Conservation (phyloP, 2,113 vertebrate genomes). For the Rousettus leschenaultii region DNA sequence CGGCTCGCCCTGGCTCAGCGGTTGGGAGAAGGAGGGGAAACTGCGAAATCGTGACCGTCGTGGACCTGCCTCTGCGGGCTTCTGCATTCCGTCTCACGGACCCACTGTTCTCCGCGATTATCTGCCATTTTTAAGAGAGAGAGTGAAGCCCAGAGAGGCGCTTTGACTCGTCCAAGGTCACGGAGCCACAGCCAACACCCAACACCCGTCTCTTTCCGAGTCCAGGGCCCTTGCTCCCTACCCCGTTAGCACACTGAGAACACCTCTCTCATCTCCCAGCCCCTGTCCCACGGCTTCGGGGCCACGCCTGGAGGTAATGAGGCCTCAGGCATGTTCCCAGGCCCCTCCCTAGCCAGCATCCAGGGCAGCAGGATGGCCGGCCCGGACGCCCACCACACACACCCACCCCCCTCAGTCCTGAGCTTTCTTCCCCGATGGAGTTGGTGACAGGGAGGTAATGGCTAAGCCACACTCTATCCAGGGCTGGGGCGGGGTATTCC, state of each 20-base stretch:
- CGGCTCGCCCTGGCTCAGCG: background rate
- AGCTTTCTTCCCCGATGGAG: background rate
- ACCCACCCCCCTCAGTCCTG: background rate
- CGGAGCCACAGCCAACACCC: background rate
- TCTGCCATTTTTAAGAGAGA: background rate
- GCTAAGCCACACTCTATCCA: background rate
- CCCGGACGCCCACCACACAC: background rate
- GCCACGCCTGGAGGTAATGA: too few relatives aligned
- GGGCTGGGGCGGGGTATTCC: background rate
- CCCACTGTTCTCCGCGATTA: too few relatives aligned
- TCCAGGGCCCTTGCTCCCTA: too few relatives aligned
- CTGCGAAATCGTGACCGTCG: fast-evolving
- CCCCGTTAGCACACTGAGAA: too few relatives aligned
- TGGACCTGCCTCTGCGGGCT: background rate
- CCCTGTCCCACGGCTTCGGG: background rate
- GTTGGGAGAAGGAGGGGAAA: background rate
- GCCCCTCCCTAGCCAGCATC: background rate
- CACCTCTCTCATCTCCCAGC: background rate
- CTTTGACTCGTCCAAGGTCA: fast-evolving
- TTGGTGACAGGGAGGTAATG: background rate
- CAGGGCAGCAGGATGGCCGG: background rate
- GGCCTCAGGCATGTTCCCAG: background rate
- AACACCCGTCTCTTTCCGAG: background rate
- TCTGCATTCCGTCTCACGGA: background rate
- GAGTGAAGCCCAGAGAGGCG: background rate